Evolutionary conservation across 2,888 invertebrate species (phyloP), one percentile per base, ranked within the genome.

Genomic region (Caenorhabditis uteleia): DNA sequence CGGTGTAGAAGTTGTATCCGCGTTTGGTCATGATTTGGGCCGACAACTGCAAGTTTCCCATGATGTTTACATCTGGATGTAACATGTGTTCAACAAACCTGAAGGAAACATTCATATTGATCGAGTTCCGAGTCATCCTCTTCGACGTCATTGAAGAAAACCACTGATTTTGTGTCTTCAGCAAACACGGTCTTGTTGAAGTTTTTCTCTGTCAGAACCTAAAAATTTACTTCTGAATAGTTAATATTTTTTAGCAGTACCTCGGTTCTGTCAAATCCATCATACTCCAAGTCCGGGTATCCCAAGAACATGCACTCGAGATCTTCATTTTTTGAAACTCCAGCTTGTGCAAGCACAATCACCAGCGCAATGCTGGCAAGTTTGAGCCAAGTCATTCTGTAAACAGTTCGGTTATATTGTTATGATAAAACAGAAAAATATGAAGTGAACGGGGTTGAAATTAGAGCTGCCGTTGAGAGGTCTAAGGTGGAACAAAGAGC

Each of bases 21-120:
- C 83, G 66, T 58, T 82, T 83, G 51, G 80, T 79, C 83, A 83
- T 83, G 33, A 83, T 77, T 77, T 83, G 83, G 42, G 83, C 83
- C 16, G 83, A 83, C 12, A 83, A 68, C 82, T 82, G 47, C 57
- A 70, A 47, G 10, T 20, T n/a, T 38, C 21, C 5, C 18, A 16
- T 7, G 20, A 25, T 36, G 6, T 43, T 36, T 18, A 21, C 18
- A 36, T 14, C 33, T 31, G 7, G 36, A 18, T 16, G 25, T 27
- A 10, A 27, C 14, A 33, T 33, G 12, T 20, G 31, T 27, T 34
- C 18, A 18, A 3, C 27, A 16, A 31, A 80, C 82, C 78, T 83
- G 83, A 23, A 83, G 75, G 70, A 83, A 83, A 69, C 83, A 83
- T 65, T 83, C 83, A 62, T 79, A 83, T 57, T 83, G 83, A 54